Evolutionary conservation across 1,140 invertebrate species (phyloP), one percentile per base, ranked within the genome.

Genomic region (Drosophila yakuba): DNA sequence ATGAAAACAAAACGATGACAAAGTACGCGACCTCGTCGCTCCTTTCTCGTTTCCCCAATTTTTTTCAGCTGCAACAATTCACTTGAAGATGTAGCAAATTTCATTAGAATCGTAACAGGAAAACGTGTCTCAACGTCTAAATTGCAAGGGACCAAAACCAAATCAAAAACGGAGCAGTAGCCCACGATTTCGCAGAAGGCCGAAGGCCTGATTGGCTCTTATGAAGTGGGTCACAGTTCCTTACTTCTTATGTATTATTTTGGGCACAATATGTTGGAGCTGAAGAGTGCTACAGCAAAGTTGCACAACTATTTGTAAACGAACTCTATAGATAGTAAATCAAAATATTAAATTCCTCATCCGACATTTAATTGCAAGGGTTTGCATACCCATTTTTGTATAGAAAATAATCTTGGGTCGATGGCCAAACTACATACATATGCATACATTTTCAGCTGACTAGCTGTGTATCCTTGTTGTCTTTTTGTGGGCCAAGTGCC

Each of bases 1-100:
- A 89, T 89, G 89, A 88, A 88, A 88, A 80, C 78, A 80, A 88
- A 88, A 84, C 73, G 84, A 88, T 88, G 84, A 88, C 84, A 88
- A 89, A 88, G 80, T 84, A 83, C 80, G 85, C 83, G 84, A 78
- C 74, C 58, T 59, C 59, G 74, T 64, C 63, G 41, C 8, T n/a
- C 15, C 41, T n/a, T 15, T 10, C 36, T 59, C 71, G 68, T 71
- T 62, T 52, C 66, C 71, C 17, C 0, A 17, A 61, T 48, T 64
- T 74, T 85, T 69, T 71, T 56, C 39, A 12, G 52, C 11, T 44
- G 17, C 62, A 68, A 89, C 83, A 89, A 77, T 88, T 88, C 83
- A 82, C 79, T 86, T 86, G 59, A 89, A 88, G 83, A 77, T 89
- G 77, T 89, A 80, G 78, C 84, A 89, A 88, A 88, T 89, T 88